Conservation (phyloP, 2,113 vertebrate genomes). For the Rafetus swinhoei region DNA sequence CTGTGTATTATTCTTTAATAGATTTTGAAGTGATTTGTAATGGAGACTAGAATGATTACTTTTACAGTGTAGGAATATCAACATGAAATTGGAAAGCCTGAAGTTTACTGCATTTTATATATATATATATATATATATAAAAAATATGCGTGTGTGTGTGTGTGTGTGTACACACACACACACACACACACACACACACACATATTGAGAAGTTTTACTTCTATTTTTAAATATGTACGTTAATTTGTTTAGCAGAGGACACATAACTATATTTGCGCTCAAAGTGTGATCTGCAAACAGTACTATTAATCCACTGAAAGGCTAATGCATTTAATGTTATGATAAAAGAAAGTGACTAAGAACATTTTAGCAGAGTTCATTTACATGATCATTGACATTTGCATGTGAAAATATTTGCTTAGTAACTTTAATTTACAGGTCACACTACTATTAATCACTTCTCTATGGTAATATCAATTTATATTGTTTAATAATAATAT, state of each 20-base stretch:
- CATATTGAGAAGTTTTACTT: background rate
- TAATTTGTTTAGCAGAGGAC: background rate
- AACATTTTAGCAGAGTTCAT: background rate
- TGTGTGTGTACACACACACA: too few species aligned
- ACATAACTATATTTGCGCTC: background rate
- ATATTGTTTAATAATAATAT: background rate
- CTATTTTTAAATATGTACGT: background rate
- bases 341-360: background rate
- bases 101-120: background rate
- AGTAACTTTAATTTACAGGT: background rate
- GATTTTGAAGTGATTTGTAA: background rate
- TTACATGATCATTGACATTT: background rate
- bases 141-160: too few species aligned
- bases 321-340: background rate
- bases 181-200: too few species aligned
- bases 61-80: background rate
- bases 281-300: background rate
- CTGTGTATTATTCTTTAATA: background rate
- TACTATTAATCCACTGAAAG: background rate
- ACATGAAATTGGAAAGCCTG: background rate
- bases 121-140: too few species aligned
- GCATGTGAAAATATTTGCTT: background rate
- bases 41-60: background rate
- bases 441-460: background rate
- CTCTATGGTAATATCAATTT: background rate